Conservation (phyloP, 37 sponge, comb jelly and placozoan species). For the Halichondria panicea region DNA sequence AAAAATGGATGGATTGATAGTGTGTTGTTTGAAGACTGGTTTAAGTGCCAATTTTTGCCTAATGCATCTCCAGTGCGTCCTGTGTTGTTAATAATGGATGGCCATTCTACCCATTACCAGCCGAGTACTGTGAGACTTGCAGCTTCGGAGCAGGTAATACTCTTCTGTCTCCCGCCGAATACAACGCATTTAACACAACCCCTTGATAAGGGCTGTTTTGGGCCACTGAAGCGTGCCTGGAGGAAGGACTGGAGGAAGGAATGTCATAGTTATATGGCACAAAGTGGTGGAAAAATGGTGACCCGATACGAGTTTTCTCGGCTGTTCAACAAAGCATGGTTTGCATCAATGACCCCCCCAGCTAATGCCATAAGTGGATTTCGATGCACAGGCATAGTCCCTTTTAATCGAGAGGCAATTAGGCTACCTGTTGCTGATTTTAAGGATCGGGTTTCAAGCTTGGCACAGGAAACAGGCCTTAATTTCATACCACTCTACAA, state of each 20-base stretch:
- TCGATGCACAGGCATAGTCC: slow-evolving; percentile 36
- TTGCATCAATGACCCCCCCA: slow-evolving; percentile 18
- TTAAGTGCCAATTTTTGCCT: slow-evolving; percentile 37
- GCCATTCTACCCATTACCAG: slow-evolving; percentile 57
- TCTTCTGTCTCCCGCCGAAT: slow-evolving; percentile 62
- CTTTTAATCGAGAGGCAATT: slow-evolving; percentile 37
- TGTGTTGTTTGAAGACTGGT: slow-evolving; percentile 52
- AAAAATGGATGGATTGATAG: slow-evolving; percentile 37
- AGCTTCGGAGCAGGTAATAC: slow-evolving; percentile 25
- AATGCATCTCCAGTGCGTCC: slow-evolving; percentile 43
- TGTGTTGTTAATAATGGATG: slow-evolving; percentile 57
- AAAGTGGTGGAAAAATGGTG: slow-evolving; percentile 22
- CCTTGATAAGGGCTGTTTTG: slow-evolving; percentile 48
- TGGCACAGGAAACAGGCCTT: too few relatives aligned
- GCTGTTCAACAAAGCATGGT: slow-evolving; percentile 62
- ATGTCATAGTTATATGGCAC: slow-evolving; percentile 25
- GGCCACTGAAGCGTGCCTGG: slow-evolving; percentile 38
- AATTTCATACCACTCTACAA: too few relatives aligned
- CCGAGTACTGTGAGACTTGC: slow-evolving; percentile 38
- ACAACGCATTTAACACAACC: slow-evolving; percentile 61
- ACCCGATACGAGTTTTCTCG: slow-evolving; percentile 30
- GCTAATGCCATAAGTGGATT: slow-evolving; percentile 44
- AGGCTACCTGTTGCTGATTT: too few relatives aligned
- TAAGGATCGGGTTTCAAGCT: too few relatives aligned
- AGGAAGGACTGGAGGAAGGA: too few relatives aligned